Evolutionary conservation across 2,888 invertebrate genomes (phyloP).

Genomic region (Euzophera pinguis): DNA sequence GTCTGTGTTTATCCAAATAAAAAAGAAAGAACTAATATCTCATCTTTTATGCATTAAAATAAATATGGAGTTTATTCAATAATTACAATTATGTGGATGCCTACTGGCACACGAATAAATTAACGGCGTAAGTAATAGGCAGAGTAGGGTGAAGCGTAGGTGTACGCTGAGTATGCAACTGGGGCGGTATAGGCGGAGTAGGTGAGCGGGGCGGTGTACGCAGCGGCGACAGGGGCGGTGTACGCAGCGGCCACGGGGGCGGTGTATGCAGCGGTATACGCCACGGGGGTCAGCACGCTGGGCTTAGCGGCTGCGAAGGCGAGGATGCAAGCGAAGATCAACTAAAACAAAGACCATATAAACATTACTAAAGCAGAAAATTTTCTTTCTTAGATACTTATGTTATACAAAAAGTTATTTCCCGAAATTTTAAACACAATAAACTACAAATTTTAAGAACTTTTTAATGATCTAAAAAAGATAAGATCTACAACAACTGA

Average conservation of each 20-base stretch:
- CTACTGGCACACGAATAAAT: background rate
- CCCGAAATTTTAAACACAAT: no score
- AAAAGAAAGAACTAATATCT: no score
- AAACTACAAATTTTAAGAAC: no score
- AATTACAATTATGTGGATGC: background rate
- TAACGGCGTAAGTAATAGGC: background rate
- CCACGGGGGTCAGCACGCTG: conserved; percentile 35
- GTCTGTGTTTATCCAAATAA: no score
- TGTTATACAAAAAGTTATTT: no score
- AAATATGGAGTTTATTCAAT: background rate
- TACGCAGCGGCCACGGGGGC: conserved; percentile 64
- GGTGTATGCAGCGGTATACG: conserved; percentile 40
- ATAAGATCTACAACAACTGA: no score
- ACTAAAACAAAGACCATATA: conserved; percentile 31
- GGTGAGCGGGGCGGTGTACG: conserved; percentile 54
- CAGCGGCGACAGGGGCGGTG: conserved; percentile 55
- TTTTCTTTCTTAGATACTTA: no score
- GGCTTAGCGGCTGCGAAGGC: conserved; percentile 57
- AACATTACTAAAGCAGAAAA: no score
- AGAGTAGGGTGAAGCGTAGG: conserved; percentile 20
- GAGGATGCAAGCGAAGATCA: conserved; percentile 54
- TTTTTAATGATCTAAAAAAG: no score
- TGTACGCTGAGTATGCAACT: conserved; percentile 29
- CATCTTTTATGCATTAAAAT: background rate
- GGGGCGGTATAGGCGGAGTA: conserved; percentile 52